A percentile compares a stretch with the other conserved stretches of the same genome.
Evolutionary conservation across 2,113 vertebrate genomes (phyloP).

Genomic region (Tamias sibiricus): DNA sequence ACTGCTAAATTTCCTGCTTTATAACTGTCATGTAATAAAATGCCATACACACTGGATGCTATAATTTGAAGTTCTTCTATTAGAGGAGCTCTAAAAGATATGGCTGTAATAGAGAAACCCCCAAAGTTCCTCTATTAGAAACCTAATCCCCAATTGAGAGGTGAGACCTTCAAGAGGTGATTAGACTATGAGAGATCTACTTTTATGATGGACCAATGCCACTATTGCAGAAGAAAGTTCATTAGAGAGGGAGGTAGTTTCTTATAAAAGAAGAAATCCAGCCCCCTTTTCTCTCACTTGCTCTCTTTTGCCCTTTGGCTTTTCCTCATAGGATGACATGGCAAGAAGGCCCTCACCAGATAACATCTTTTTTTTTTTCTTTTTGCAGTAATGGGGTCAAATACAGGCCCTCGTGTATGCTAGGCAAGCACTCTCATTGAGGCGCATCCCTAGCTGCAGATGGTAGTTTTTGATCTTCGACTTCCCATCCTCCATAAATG

Average conservation of each 20-base stretch:
- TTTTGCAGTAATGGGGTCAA: no score
- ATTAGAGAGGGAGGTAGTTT: not conserved
- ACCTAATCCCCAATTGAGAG: not conserved
- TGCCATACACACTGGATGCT: not conserved
- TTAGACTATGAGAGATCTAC: not conserved
- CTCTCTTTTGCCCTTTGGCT: not conserved
- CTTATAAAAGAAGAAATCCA: not conserved
- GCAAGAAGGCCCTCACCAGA: not conserved
- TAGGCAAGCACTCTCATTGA: no score
- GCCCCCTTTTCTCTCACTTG: no score
- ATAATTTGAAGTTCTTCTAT: not conserved
- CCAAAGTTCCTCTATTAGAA: not conserved
- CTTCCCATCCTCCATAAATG: not conserved
- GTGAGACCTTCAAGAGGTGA: not conserved
- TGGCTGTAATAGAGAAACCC: no score
- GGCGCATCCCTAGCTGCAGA: no score
- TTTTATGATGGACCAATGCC: not conserved
- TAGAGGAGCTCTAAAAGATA: no score
- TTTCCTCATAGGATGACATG: not conserved
- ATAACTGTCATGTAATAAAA: not conserved
- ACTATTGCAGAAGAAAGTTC: not conserved
- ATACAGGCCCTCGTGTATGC: no score
- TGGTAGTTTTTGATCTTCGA: not conserved
- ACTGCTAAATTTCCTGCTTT: slow-evolving; percentile 22
- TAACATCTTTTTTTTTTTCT: not conserved